A percentile compares a stretch with the other conserved stretches of the same genome.
Evolutionary conservation across 2,888 invertebrate genomes (phyloP).

Genomic region (Ochropleura leucogaster): DNA sequence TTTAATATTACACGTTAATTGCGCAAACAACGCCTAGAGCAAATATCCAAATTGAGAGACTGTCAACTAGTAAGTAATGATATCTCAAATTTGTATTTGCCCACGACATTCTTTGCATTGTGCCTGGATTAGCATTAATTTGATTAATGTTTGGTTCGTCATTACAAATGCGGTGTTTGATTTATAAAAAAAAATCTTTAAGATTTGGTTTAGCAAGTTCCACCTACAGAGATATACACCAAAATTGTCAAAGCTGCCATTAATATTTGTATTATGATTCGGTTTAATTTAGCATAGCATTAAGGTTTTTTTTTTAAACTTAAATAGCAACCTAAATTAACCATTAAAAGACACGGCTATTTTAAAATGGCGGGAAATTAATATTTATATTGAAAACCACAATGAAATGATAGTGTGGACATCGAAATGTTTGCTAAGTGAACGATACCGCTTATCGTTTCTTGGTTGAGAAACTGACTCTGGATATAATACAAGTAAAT

Average conservation of each 20-base stretch:
- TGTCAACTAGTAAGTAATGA: conserved; percentile 45
- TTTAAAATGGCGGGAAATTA: background rate
- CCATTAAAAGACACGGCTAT: background rate
- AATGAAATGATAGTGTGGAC: conserved; percentile 26
- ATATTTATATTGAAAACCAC: conserved; percentile 4
- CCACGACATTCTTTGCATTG: conserved; percentile 35
- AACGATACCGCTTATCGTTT: conserved; percentile 26
- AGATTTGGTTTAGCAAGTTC: background rate
- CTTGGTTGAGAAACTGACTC: conserved; percentile 20
- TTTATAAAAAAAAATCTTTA: background rate
- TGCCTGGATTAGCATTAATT: conserved; percentile 32
- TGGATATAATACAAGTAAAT: conserved; percentile 27
- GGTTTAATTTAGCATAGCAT: background rate
- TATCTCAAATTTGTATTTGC: conserved; percentile 42
- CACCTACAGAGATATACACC: background rate
- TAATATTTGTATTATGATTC: background rate
- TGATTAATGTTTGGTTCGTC: conserved; percentile 23
- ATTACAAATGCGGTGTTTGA: background rate
- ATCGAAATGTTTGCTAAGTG: conserved; percentile 9
- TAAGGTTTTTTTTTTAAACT: background rate
- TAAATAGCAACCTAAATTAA: background rate
- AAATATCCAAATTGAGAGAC: conserved; percentile 45
- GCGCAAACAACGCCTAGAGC: conserved; percentile 61
- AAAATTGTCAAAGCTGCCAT: background rate
- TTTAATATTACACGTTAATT: conserved; percentile 63